Conservation (phyloP, 2,888 invertebrate genomes). For the Cephus sareptanus region DNA sequence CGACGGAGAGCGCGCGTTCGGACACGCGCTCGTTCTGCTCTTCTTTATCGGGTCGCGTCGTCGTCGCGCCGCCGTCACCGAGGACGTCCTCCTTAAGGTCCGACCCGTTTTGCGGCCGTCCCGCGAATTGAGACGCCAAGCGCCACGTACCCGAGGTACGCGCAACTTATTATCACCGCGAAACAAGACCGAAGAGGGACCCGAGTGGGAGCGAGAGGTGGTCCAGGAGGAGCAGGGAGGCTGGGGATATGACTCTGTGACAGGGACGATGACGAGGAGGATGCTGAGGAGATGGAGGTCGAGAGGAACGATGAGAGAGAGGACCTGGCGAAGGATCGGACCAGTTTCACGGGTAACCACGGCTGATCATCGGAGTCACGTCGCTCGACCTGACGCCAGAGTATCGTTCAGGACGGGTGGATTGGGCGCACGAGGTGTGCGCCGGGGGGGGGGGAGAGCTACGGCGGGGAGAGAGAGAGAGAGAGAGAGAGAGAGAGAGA, state of each 20-base stretch:
- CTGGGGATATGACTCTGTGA: background rate
- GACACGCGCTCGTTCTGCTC: background rate
- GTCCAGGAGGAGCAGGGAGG: background rate
- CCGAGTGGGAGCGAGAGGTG: background rate
- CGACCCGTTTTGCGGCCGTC: background rate
- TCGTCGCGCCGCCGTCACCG: background rate
- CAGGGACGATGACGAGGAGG: constrained; percentile 10
- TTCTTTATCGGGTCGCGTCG: background rate
- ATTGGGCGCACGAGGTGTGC: constrained; percentile 14
- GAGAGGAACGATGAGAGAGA: constrained; percentile 17
- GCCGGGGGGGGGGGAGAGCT: constrained; percentile 8
- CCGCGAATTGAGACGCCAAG: background rate
- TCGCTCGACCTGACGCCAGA: constrained; percentile 10
- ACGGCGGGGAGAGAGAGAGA: constrained; percentile 17
- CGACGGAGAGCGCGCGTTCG: background rate
- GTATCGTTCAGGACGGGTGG: constrained; percentile 8
- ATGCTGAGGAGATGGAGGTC: constrained; percentile 12
- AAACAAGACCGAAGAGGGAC: background rate
- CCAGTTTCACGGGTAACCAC: constrained; percentile 1
- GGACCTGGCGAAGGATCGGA: constrained; percentile 3
- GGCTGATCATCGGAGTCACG: background rate
- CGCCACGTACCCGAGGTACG: background rate
- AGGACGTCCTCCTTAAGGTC: background rate
- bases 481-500: constrained; percentile 10
- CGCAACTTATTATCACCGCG: background rate